Base-by-base conservation (phyloP, 2,797 vertebrate genomes). In the Rhadinocentrus ornatus region DNA sequence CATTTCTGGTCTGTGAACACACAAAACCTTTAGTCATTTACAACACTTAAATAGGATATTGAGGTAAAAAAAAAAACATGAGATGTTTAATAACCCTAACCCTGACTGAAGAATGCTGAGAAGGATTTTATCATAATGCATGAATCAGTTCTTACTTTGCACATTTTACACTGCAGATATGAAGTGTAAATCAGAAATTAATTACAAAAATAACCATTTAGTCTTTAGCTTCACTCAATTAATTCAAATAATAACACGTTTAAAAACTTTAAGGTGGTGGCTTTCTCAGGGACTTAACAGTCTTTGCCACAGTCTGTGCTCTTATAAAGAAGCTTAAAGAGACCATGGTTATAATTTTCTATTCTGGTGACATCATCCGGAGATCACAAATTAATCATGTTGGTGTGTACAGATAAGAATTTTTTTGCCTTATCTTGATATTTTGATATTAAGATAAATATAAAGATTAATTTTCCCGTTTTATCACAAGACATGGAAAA, bases 1-100 rank as follows among this genome's bases (percentile, higher is more conserved):
- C 46, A 68, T 85, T 86, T 85, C 57, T 80, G 69, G 70, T 58
- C 73, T 27, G 57, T 39, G 29, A 68, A 64, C 65, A 52, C 73
- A 81, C 59, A 70, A n/a, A 72, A 62, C 57, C 52, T 66, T 37
- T 15, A 62, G 53, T 62, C 64, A 57, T 83, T 87, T 68, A 81
- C 20, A 24, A 73, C 50, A 73, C 62, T 73, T 61, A 54, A 75
- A 75, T 60, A 37, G 69, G 80, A 76, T 71, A 68, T 81, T 82
- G 69, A 74, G 65, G 68, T 83, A 65, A 69, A 77, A 24, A 69
- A 50, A 22, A 20, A 13, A 66, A 57, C 48, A 8, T 13, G 46
- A 75, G 68, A 68, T 34, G 31, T 31, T 44, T 54, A 8, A 32
- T 53, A 61, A 56, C n/a, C n/a, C 69, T 44, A 1, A 77, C 41